Evolutionary conservation across 2,797 vertebrate species (phyloP), one percentile per base, ranked within the genome.

Genomic region (Arctocebus calabarensis): DNA sequence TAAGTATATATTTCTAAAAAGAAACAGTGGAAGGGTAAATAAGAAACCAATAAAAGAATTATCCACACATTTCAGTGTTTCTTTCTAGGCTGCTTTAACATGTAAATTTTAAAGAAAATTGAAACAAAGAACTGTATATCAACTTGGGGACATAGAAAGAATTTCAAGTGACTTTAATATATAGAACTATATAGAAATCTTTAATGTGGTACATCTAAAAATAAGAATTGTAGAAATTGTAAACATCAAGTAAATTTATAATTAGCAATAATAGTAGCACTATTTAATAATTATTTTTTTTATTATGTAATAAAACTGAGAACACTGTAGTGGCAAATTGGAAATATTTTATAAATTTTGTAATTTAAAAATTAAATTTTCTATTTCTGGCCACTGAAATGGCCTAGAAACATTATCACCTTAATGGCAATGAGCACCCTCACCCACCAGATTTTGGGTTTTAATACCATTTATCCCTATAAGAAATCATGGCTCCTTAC

Each of bases 31-130:
- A 75, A 48, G 32, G 81, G 71, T 40, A 59, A 81, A 34, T 8
- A 82, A 85, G 20, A 88, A 92, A 62, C 12, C 34, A n/a, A 29
- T 71, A n/a, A 88, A 48, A 74, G 40, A 81, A 12, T 66, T 77
- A 29, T 8, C 74, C 40, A 88, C 29, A 52, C 12, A 73, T 43
- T 57, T 57, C 13, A 11, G 1, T 78, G 4, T 66, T 93, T 48
- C 32, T 90, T 91, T 55, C 84, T 77, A 40, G 7, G 32, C 32
- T 86, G 37, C 85, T 93, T 88, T 37, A 94, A 86, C 70, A 62
- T 45, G 23, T 0, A 81, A 43, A 71, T 89, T 79, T 68, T 68
- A 89, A 93, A 84, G 19, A 45, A 85, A 57, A 82, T 74, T 59
- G 52, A 91, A 84, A 90, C 13, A 23, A 22, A 87, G 4, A 73